Evolutionary conservation across 35 echinoderm and acorn worm genomes (phyloP), one percentile per base, ranked within the genome.

Genomic region (Eucidaris tribuloides): DNA sequence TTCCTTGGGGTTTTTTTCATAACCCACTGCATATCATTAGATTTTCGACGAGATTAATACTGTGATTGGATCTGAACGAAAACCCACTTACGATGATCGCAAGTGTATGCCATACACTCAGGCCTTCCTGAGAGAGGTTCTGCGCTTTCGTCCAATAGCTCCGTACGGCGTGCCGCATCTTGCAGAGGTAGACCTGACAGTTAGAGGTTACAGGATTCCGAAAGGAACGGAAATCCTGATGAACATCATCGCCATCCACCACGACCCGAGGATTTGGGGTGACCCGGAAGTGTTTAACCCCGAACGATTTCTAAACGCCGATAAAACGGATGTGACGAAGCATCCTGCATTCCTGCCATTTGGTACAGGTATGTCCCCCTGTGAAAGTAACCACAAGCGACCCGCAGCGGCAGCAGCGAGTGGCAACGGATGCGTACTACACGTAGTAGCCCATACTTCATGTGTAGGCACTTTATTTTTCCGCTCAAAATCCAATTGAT

Each of bases 301-400:
- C 17, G 83, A 86, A 40, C 42, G 83, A 46, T 86, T 86, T 19
- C 50, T 86, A 65, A 54, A 24, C 25, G 32, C 43, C 41, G 31
- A 52, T 18, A 38, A 50, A 22, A 56, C 46, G 36, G 20, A 14
- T 0, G 29, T 86, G 7, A 66, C 40, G 52, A 86, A 76, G 39
- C 45, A 52, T n/a, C 9, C 9, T n/a, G 48, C 48, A n/a, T 52
- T 86, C 3, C 48, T 86, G 11, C 34, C 83, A 2, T 86, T 77
- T 59, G 83, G 83, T 57, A 32, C 71, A 23, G 83, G 83, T 86
- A 40, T n/a, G n/a, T n/a, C n/a, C n/a, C n/a, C n/a, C n/a, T n/a
- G n/a, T n/a, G n/a, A n/a, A n/a, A n/a, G n/a, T n/a, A n/a, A n/a
- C n/a, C n/a, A n/a, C n/a, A n/a, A n/a, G n/a, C n/a, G n/a, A n/a